These are phyloP conservation scores for Cricetomys ansorgei DNA, from an alignment of 2,113 vertebrate species.

Conservation along the genomic window DNA sequence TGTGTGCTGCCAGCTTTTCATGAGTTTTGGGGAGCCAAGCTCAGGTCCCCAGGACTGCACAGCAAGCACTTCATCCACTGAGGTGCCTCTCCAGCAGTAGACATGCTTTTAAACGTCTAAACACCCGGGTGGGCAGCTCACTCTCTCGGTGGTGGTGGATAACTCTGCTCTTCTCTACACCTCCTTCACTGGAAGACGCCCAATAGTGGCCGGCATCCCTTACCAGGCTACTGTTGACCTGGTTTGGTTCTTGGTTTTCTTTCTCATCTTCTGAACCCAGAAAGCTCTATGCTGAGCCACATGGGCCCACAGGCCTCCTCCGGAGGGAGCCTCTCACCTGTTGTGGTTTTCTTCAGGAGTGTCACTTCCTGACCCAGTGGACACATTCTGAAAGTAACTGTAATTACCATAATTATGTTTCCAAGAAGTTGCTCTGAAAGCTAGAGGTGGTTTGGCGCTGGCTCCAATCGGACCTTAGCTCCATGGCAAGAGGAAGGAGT, in stretches of 20 bases:
- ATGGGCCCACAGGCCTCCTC: background rate
- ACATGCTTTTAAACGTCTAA: background rate
- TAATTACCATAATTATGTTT: constrained; percentile 47
- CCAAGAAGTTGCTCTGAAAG: constrained; percentile 40
- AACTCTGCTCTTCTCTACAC: background rate
- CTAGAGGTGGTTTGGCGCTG: background rate
- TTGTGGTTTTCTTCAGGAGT: constrained; percentile 3
- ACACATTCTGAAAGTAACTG: background rate
- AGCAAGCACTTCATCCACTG: background rate
- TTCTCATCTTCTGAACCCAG: constrained; percentile 19
- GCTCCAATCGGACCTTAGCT: background rate
- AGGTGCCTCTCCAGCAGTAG: background rate
- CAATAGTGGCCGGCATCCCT: background rate
- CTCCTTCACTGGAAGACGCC: background rate
- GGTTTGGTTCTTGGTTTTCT: background rate
- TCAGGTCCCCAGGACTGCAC: background rate
- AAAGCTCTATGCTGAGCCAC: constrained; percentile 43
- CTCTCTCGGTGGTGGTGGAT: background rate
- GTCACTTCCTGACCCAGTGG: constrained; percentile 22
- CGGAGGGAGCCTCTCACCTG: background rate
- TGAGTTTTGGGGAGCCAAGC: background rate
- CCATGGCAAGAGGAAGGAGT: background rate
- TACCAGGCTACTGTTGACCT: constrained; percentile 7
- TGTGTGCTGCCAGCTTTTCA: background rate
- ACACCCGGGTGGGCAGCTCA: background rate